Base-by-base conservation (phyloP, 92 coral and sea anemone genomes). In the Umimayanthus kanabou region DNA sequence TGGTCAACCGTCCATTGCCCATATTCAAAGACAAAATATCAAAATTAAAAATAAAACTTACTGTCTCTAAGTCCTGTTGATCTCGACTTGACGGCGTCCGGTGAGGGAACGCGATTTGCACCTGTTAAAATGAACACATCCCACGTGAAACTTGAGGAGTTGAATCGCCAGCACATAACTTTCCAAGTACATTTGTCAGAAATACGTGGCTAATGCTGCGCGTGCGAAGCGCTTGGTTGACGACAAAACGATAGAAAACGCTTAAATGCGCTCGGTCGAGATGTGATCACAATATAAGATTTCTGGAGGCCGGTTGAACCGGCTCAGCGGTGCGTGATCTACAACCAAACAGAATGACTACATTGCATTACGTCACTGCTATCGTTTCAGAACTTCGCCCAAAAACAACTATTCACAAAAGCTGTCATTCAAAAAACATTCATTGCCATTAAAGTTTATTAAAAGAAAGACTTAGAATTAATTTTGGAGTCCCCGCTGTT, bases 41-140 rank as follows among this genome's bases (percentile, higher is more conserved):
- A 39, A 8, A 65, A 65, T 10, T 1, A 33, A 5, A 64, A 33
- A 65, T 20, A 11, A 10, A 22, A 81, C 78, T 83, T 28, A 71
- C 78, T 69, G 78, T 69, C 78, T 70, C 61, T 16, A 4, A 83
- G 53, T 14, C 74, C 87, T n/a, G 77, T 18, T 45, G 65, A 28
- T 70, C 39, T 43, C 25, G 87, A 42, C 78, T 81, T 69, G 87
- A 83, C n/a, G 87, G 39, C 77, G 55, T 83, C 78, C 49, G 87
- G 87, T 8, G 87, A 83, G 4, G 77, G 87, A 16, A 53, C 87
- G 2, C 77, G 65, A n/a, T 70, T 83, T 83, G 66, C 87, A 83
- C 87, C 87, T 83, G 87, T 69, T 50, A 69, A 15, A 42, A 26
- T 39, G 22, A 83, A 70, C 6, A 69, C 45, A 45, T 45, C 28